Base-by-base conservation (phyloP, 2,888 invertebrate genomes). In the Lamproptera curius region DNA sequence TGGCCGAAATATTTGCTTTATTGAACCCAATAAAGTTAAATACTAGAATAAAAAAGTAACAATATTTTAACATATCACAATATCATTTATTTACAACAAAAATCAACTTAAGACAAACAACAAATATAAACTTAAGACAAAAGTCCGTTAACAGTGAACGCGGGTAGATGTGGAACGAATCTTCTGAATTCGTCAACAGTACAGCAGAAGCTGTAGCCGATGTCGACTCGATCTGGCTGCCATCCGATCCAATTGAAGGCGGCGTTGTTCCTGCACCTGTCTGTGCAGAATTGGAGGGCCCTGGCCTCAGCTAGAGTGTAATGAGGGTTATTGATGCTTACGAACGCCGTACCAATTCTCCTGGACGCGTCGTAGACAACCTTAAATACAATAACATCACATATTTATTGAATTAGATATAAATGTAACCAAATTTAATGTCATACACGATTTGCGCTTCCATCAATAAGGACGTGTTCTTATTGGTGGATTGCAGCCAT, bases 311-410 rank as follows among this genome's bases (percentile, higher is more conserved):
- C 68, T 16, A 69, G 58, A 0, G 76, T 77, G 61, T 83, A 81
- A 70, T 90, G 84, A 0, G 92, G 92, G 63, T 92, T 91, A 73
- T 92, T 92, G 46, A 91, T 85, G 36, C 90, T 88, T 4, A 92
- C 63, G 58, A 92, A 89, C 1, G 89, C 92, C 1, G 90, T 83
- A 0, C 90, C 92, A 2, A 82, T 65, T 6, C 82, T 74, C 1
- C 68, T 75, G 0, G 60, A 60, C 1, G 85, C 75, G 47, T 92
- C 90, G 59, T 90, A 89, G 0, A 89, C 82, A 2, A 91, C 88
- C 84, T 34, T 40, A 26, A 20, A 6, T 20, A 20, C 6, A 5
- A 20, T 3, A 20, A 20, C 6, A n/a, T n/a, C n/a, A n/a, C n/a
- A n/a, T n/a, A n/a, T n/a, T n/a, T n/a, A n/a, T n/a, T n/a, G n/a